Percentiles rank a stretch among this genome's conserved stretches.
Conservation (phyloP, 1,140 invertebrate genomes). For the Pentalonia nigronervosa region DNA sequence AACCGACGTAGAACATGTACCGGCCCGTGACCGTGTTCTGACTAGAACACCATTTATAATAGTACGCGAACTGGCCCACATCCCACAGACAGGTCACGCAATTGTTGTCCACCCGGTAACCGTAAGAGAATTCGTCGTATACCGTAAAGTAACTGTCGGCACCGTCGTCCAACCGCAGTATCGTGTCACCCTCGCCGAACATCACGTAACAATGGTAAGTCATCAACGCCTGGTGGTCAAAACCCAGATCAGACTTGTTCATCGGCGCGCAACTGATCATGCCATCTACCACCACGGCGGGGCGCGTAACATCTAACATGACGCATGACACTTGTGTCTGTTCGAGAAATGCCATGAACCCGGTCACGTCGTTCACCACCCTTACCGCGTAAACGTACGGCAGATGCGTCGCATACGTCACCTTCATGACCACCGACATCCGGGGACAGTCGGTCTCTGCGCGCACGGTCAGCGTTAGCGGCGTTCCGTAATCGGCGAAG, state of each 20-base stretch:
- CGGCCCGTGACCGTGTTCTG: background rate
- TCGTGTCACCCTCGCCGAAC: background rate
- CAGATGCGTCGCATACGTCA: background rate
- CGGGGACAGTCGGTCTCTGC: background rate
- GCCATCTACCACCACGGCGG: background rate
- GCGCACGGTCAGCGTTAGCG: background rate
- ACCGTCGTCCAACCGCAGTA: background rate
- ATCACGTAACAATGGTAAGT: background rate
- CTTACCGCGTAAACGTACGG: background rate
- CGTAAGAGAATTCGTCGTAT: background rate
- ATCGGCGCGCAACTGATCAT: background rate
- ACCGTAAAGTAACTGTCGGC: background rate
- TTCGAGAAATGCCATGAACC: background rate
- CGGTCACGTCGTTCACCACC: background rate
- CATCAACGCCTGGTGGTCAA: background rate
- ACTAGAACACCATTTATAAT: background rate
- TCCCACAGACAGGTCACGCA: background rate
- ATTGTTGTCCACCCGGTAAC: background rate
- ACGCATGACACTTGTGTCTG: background rate
- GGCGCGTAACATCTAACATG: background rate
- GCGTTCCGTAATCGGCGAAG: background rate
- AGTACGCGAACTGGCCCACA: background rate
- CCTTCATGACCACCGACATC: background rate
- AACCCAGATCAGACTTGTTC: background rate
- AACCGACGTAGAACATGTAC: background rate